These are phyloP conservation scores for Isoperla grammatica DNA, from an alignment of 2,888 invertebrate species.

Conservation along the genomic window DNA sequence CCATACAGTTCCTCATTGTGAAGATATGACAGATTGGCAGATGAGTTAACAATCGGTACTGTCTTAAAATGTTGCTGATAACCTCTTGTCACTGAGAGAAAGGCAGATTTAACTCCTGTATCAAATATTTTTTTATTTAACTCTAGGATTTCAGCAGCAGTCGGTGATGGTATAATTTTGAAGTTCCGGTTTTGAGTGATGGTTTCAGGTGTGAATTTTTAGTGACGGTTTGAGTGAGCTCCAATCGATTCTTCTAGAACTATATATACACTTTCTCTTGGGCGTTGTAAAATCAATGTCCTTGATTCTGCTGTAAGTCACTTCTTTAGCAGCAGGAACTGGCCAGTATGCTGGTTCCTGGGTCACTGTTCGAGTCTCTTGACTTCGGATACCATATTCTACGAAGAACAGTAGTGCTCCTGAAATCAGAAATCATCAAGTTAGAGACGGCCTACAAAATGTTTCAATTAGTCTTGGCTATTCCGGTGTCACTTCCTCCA, in stretches of 20 bases:
- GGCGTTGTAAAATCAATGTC: not conserved
- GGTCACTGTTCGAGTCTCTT: not conserved
- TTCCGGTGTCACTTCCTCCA: too few species aligned
- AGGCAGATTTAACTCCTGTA: not conserved
- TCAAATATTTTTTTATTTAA: not conserved
- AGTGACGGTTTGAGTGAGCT: too few species aligned
- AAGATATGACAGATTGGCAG: not conserved
- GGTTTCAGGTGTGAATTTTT: too few species aligned
- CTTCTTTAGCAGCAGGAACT: not conserved
- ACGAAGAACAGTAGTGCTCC: not conserved
- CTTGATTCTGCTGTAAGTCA: not conserved
- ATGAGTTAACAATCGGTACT: too few species aligned
- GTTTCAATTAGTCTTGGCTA: too few species aligned
- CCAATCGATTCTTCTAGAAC: too few species aligned
- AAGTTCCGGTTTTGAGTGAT: too few species aligned
- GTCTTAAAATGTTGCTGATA: not conserved
- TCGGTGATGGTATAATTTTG: not conserved
- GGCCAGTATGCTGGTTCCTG: not conserved
- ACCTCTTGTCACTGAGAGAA: not conserved
- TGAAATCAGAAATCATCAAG: too few species aligned
- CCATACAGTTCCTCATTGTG: not conserved
- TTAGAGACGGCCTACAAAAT: too few species aligned
- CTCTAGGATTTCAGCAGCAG: not conserved
- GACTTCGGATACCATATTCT: not conserved
- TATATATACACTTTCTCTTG: not conserved